Base-by-base conservation (phyloP, 2,888 invertebrate genomes). In the Parnassius glacialis region DNA sequence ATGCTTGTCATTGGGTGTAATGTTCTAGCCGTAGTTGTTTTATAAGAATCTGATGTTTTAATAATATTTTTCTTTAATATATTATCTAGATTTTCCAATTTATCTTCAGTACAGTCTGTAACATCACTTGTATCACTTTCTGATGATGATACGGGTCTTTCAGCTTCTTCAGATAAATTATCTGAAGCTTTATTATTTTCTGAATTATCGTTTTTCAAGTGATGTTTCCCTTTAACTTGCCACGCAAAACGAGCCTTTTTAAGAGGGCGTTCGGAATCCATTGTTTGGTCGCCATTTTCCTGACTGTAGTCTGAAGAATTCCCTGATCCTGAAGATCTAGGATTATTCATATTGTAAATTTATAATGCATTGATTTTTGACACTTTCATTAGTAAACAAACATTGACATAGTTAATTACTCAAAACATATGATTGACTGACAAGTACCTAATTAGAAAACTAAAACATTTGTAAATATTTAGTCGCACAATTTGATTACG, bases 231-330 rank as follows among this genome's bases (percentile, higher is more conserved):
- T 84, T 94, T 94, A 64, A 94, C 92, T 90, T 94, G 93, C 94
- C 94, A 94, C 61, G 94, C 91, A 83, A 93, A 94, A 72, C 93
- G 89, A 64, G 94, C 94, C 83, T 94, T 94, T 80, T 94, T 94
- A 70, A 93, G 87, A 75, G 94, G 94, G 83, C 93, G 92, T 73
- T 93, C 92, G 62, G 87, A 84, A 69, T 92, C 92, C 75, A 80
- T 77, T 61, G 81, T 77, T 68, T 79, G 87, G 88, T 89, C 87
- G 91, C 92, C 88, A 88, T 90, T 87, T 83, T 92, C 90, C 83
- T 84, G 87, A 78, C 84, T 85, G 80, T 87, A 91, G 72, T 87
- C 83, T 65, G 93, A 92, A 65, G 92, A 85, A 72, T 92, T 90
- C 64, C 88, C 92, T 67, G 74, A 65, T 64, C 88, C 92, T 67